Base-by-base conservation (phyloP, 2,113 vertebrate species). In the Heterotis niloticus region DNA sequence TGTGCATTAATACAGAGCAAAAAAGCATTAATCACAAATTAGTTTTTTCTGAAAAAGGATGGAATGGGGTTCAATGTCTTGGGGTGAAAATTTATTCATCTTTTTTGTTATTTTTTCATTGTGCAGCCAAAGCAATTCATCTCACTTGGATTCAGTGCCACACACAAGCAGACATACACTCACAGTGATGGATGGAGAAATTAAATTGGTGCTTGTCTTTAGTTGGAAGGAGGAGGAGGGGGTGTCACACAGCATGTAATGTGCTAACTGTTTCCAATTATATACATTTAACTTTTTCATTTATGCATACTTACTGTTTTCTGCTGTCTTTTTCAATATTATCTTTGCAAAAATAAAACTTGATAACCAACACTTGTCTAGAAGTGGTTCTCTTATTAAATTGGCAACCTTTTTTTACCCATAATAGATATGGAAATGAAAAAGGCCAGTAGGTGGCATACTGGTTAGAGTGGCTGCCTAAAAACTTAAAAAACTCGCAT, bases 1-100 rank as follows among this genome's bases (percentile, higher is more conserved):
- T 26, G 65, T 80, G 51, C 29, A 60, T 76, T 80, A 69, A 28
- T 60, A 23, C 73, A 60, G n/a, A 52, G 23, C 28, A 57, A 70
- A 51, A 28, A 76, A 44, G 18, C 29, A n/a, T 69, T 70, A 12
- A 52, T 60, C 65, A 62, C 54, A 54, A 65, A 23, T 59, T 60
- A 26, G 34, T 68, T 64, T 76, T 34, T 59, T 59, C 16, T 24
- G 1, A 52, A 24, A 5, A 10, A 34, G 66, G n/a, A 23, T 20
- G 68, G 13, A 26, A n/a, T 29, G 29, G 18, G 52, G 77, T 1
- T n/a, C 17, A 66, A 65, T 4, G 28, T 64, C 23, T 34, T 0
- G 12, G 2, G 68, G 16, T 54, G 73, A 76, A 62, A 76, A 76
- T 54, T 28, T 28, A 16, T 80, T 62, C 3, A 59, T 76, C 56